Evolutionary conservation across 2,797 vertebrate species (phyloP).

Genomic region (Galago senegalensis): DNA sequence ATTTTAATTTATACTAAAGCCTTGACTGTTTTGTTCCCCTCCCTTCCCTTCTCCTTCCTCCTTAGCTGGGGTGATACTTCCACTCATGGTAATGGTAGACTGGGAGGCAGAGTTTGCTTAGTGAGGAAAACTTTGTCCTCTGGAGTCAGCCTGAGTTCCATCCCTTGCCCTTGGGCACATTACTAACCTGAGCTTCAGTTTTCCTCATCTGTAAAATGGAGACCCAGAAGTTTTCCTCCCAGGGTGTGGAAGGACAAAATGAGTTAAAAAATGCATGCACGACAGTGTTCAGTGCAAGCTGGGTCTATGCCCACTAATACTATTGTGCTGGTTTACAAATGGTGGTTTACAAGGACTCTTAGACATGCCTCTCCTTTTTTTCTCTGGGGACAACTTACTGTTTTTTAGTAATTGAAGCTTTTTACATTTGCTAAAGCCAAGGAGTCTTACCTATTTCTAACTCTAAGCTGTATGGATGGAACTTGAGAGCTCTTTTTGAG

Average conservation of each 20-base stretch:
- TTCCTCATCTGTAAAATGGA: background rate
- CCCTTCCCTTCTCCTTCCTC: background rate
- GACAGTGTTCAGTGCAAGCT: background rate
- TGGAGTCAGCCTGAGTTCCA: background rate
- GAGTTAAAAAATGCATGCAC: background rate
- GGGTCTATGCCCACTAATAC: background rate
- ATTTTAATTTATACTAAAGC: background rate
- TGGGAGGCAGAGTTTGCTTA: background rate
- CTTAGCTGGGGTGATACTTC: too few species aligned
- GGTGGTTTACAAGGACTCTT: background rate
- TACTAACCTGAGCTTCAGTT: background rate
- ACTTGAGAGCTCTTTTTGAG: background rate
- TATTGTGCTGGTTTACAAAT: too few species aligned
- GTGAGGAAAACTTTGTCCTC: background rate
- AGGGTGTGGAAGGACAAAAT: background rate
- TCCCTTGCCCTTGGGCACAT: background rate
- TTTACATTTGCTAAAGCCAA: background rate
- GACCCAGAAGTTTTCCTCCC: background rate
- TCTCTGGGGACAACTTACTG: background rate
- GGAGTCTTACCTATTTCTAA: background rate
- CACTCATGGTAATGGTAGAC: rapidly evolving
- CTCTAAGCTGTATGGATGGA: background rate
- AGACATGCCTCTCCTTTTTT: background rate
- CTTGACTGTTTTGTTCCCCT: background rate
- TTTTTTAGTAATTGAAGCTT: background rate